Base-by-base conservation (phyloP, 2,888 invertebrate species). In the Ephialtes manifestator region DNA sequence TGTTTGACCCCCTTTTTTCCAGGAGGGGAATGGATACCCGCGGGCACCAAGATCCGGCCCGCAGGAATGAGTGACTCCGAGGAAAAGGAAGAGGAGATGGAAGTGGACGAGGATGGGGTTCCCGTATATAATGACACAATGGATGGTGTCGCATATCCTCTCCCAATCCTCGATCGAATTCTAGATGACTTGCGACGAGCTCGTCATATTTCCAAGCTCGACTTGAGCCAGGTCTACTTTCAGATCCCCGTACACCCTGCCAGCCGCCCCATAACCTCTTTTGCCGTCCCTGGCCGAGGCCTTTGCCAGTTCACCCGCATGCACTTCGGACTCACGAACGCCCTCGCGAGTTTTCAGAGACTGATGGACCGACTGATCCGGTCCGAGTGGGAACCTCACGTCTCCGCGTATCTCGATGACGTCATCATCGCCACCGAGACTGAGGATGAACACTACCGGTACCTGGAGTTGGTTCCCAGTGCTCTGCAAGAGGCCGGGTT, bases 211-310 rank as follows among this genome's bases (percentile, higher is more conserved):
- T 68, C 70, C 0, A 78, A 55, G 7, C 13, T 79, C 0, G 71
- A 79, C 4, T 18, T 71, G 31, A 55, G 55, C 1, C 71, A 72
- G 13, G 79, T 71, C 0, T 63, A 71, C 15, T 63, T 51, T 24
- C 71, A 51, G 2, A 51, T 81, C 4, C 46, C 5, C 8, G 43
- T 68, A 2, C 39, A 24, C 8, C 60, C 48, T 7, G 11, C 31
- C 0, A 46, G 43, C 2, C 53, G 51, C 15, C 39, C 63, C 8
- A 75, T 67, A 2, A 75, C 60, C 1, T 60, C 75, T 0, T 91
- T 91, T 74, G 89, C 89, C 28, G 89, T 91, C 1, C 89, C 90
- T 0, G 88, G 88, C 4, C 55, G 88, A 53, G 91, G 90, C 7
- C 83, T 91, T 1, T 92, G 87, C 70, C 89, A 92, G 7, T 92